Evolutionary conservation across 1,140 invertebrate genomes (phyloP).

Genomic region (Frieseomelitta varia): DNA sequence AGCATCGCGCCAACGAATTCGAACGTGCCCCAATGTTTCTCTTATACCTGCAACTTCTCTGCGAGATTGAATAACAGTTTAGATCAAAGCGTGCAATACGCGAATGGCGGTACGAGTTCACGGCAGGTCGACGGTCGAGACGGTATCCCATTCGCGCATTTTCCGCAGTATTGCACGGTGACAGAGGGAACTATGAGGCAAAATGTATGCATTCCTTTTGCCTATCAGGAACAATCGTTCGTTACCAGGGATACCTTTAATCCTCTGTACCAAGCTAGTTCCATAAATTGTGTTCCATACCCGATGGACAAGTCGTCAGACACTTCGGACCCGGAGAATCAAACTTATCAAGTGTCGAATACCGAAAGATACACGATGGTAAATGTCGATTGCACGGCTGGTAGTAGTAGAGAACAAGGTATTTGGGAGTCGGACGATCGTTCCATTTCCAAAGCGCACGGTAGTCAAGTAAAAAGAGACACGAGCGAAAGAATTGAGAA

Average conservation of each 20-base stretch:
- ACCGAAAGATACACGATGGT: constrained; percentile 57
- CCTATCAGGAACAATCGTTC: constrained; percentile 43
- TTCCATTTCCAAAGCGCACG: constrained; percentile 55
- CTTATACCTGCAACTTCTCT: constrained; percentile 65
- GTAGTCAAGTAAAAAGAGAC: not conserved
- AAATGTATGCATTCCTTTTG: constrained; percentile 57
- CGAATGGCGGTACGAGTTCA: constrained; percentile 29
- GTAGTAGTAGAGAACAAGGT: constrained; percentile 42
- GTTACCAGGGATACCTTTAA: constrained; percentile 32
- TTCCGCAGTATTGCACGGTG: constrained; percentile 55
- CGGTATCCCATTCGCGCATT: constrained; percentile 56
- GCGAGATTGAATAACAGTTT: constrained; percentile 56
- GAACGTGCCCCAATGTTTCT: constrained; percentile 65
- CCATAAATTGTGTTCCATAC: constrained; percentile 35
- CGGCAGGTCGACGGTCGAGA: constrained; percentile 42
- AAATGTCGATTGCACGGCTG: constrained; percentile 56
- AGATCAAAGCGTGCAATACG: constrained; percentile 48
- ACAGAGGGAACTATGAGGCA: constrained; percentile 43
- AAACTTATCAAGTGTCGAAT: constrained; percentile 34
- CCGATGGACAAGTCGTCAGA: constrained; percentile 47
- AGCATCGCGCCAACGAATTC: constrained; percentile 54
- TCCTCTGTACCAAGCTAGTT: constrained; percentile 21
- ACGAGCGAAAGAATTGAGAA: not conserved
- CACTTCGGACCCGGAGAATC: constrained; percentile 58
- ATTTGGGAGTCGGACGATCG: constrained; percentile 52